Base-by-base conservation (phyloP, 2,113 vertebrate species). In the Lophura nycthemera region DNA sequence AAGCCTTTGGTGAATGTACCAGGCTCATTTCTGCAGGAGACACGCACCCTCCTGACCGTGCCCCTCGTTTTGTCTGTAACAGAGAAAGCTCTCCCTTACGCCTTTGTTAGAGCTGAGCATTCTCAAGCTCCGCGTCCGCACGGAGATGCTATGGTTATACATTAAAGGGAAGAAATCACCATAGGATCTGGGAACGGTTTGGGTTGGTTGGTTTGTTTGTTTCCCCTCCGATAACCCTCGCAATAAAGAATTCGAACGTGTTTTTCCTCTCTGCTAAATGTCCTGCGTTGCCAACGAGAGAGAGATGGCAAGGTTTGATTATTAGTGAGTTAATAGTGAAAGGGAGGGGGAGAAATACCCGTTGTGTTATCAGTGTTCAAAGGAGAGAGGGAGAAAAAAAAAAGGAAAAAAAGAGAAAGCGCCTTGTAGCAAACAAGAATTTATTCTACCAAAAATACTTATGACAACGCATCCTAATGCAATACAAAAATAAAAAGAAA, bases 391-490 rank as follows among this genome's bases (percentile, higher is more conserved):
- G 63, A 8, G 59, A 25, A 50, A 27, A 27, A 9, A 64, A 34
- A 78, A 36, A 75, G 60, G 85, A 69, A 96, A 97, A 96, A 96
- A 97, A 89, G 95, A 96, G 92, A 96, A 97, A 97, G 95, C 91
- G 97, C 96, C 95, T 98, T 98, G 98, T 99, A 99, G 97, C 97
- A 98, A 98, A 98, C 98, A 98, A 97, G 97, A 98, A 98, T 99
- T 99, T 99, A 99, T 99, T 99, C 98, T 98, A 99, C 98, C 97
- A 99, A 99, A 98, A 99, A 99, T 99, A 99, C 93, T 98, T 97
- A 98, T 98, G 98, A 99, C 98, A 97, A 97, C 87, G 98, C 97
- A 98, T 97, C 97, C 95, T 96, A 98, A 97, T 98, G 98, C 88
- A 97, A 98, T 99, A 99, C 98, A 99, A 99, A 99, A 99, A 99